Base-by-base conservation (phyloP, 2,797 vertebrate genomes). In the Chelmon rostratus region DNA sequence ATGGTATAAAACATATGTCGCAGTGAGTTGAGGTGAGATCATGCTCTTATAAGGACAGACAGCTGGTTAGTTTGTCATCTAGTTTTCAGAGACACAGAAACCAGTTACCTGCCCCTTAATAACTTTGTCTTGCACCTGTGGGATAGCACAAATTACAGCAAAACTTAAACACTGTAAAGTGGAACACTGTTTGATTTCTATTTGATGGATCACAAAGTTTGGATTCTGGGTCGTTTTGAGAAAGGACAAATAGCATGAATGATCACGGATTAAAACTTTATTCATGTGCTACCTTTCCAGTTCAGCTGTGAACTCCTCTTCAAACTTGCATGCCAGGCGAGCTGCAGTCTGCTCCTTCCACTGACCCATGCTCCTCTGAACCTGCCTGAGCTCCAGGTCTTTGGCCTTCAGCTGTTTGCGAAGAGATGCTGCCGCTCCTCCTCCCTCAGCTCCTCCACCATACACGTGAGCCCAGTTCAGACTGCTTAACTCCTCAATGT, bases 91-190 rank as follows among this genome's bases (percentile, higher is more conserved):
- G n/a, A 58, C 19, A 69, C 50, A 66, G 21, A 81, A 69, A 77
- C 23, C 57, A 77, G 83, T 95, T 95, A 95, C 95, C 95, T 95
- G 83, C 84, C 86, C 83, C 76, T 92, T 68, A 95, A 88, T 79
- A 95, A 90, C 81, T 90, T 90, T 89, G 85, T 57, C 86, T 94
- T 95, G 93, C 94, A 95, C 91, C 94, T 96, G 94, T 79, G 58
- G 72, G 79, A 85, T 52, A 52, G 72, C 49, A 89, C 77, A 86
- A 50, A 84, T 71, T 54, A 75, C 50, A 74, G 62, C 49, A 85
- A 33, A 78, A 28, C 35, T 38, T 63, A 28, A 78, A 84, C 40
- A 49, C 4, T 25, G 16, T 65, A 33, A 46, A n/a, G 37, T 5
- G n/a, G 0, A 21, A 31, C 16, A 57, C 44, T 54, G 56, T 54